Conservation (phyloP, 2,113 vertebrate genomes). For the Equus quagga region DNA sequence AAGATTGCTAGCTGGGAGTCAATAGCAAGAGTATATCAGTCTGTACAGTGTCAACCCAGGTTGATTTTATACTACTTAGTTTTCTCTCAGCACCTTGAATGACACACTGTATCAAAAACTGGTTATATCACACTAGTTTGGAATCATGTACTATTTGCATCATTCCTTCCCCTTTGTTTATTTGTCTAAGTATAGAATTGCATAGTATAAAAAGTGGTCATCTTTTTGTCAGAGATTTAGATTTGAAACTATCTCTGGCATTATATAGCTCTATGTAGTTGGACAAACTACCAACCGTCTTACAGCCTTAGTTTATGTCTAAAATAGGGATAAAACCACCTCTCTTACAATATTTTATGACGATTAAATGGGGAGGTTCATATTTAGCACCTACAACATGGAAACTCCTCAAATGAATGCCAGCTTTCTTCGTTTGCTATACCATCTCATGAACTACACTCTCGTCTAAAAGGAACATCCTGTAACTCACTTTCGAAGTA, state of each 20-base stretch:
- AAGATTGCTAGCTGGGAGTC: not conserved
- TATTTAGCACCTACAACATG: not conserved
- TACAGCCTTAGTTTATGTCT: not conserved
- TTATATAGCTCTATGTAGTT: not conserved
- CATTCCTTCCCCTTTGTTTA: not conserved
- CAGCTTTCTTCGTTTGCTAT: not conserved
- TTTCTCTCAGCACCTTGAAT: not conserved
- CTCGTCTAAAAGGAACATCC: not conserved
- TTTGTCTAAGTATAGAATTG: not conserved
- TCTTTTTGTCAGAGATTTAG: not conserved
- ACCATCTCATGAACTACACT: not conserved
- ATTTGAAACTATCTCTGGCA: not conserved
- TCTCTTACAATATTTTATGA: not conserved
- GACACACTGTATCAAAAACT: not conserved
- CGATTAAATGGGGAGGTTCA: not conserved
- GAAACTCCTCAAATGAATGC: not conserved
- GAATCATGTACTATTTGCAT: not conserved
- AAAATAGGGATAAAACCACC: not conserved
- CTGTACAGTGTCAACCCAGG: not conserved
- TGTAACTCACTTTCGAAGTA: not conserved
- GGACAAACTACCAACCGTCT: not conserved
- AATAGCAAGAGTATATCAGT: not conserved
- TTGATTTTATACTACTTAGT: not conserved
- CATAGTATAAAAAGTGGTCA: not conserved
- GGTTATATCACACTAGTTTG: not conserved